Conservation (phyloP, 2,797 vertebrate species). For the Poecilia wingei region DNA sequence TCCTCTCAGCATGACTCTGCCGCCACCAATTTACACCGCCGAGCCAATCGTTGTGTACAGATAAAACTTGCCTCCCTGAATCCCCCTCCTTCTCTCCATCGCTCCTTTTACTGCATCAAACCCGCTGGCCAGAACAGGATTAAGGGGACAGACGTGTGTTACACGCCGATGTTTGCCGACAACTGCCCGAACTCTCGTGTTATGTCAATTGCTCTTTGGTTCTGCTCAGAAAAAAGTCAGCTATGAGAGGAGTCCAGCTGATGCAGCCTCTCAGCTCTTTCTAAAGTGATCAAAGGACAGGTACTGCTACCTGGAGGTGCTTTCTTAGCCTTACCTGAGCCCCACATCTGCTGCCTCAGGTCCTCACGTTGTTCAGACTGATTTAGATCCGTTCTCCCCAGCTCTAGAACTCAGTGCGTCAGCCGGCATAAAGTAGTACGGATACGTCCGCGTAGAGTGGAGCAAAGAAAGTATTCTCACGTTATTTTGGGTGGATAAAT, state of each 20-base stretch:
- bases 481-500: constrained; percentile 37
- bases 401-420: constrained; percentile 45
- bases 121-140: constrained; percentile 37
- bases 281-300: constrained; percentile 64
- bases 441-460: constrained; percentile 18
- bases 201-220: constrained; percentile 41
- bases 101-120: constrained; percentile 15
- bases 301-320: constrained; percentile 24
- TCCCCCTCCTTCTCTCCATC: not conserved
- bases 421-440: constrained; percentile 41
- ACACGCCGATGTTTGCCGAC: constrained; percentile 21
- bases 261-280: constrained; percentile 36
- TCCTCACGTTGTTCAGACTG: constrained; percentile 32
- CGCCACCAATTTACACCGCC: not conserved
- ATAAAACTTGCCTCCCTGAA: not conserved
- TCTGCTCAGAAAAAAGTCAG: constrained; percentile 46
- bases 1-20: not conserved
- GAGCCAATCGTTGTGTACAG: not conserved
- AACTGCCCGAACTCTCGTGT: constrained; percentile 12
- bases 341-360: constrained; percentile 68
- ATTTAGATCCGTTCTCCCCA: constrained; percentile 38
- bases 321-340: constrained; percentile 72
- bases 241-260: constrained; percentile 55
- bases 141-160: constrained; percentile 27
- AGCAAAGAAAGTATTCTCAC: constrained; percentile 25